Percentiles rank a stretch among this genome's conserved stretches.
Conservation (phyloP, 2,797 vertebrate species). For the Macrochelys suwanniensis region DNA sequence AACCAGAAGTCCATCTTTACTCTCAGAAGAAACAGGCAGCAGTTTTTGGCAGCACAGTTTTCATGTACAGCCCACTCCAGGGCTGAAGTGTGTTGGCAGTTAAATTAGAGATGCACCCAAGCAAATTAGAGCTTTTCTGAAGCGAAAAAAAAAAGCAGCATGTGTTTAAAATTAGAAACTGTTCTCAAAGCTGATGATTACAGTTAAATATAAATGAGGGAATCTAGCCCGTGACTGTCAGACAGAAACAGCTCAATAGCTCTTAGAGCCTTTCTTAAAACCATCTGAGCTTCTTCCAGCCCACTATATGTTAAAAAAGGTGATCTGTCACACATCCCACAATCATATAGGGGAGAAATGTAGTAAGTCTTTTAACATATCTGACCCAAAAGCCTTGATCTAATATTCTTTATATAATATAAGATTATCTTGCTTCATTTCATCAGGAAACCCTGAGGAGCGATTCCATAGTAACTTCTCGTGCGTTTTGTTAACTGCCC, state of each 20-base stretch:
- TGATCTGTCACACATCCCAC: constrained; percentile 61
- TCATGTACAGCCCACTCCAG: neutral
- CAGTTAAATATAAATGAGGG: constrained; percentile 79
- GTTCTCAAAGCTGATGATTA: constrained; percentile 70
- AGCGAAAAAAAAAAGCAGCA: neutral
- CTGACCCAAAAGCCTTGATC: constrained; percentile 65
- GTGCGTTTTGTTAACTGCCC: constrained; percentile 57
- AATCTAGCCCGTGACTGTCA: constrained; percentile 68
- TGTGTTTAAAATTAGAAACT: constrained; percentile 77
- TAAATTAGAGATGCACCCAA: constrained; percentile 56
- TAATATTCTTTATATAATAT: constrained; percentile 73
- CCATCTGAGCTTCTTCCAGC: constrained; percentile 40
- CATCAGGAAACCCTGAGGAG: constrained; percentile 58
- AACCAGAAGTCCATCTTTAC: neutral
- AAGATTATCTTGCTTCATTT: constrained; percentile 71
- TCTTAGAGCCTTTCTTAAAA: constrained; percentile 62
- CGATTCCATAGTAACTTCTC: constrained; percentile 43
- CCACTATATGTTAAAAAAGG: constrained; percentile 41
- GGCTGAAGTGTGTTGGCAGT: constrained; percentile 6
- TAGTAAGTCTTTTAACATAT: constrained; percentile 53
- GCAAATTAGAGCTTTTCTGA: constrained; percentile 68
- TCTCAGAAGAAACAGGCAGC: neutral
- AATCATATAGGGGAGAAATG: constrained; percentile 5
- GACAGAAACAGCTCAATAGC: constrained; percentile 66
- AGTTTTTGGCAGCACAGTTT: neutral